phyloP scores from a whole-genome alignment of 2,888 invertebrate species.

The Apeira syringaria region DNA sequence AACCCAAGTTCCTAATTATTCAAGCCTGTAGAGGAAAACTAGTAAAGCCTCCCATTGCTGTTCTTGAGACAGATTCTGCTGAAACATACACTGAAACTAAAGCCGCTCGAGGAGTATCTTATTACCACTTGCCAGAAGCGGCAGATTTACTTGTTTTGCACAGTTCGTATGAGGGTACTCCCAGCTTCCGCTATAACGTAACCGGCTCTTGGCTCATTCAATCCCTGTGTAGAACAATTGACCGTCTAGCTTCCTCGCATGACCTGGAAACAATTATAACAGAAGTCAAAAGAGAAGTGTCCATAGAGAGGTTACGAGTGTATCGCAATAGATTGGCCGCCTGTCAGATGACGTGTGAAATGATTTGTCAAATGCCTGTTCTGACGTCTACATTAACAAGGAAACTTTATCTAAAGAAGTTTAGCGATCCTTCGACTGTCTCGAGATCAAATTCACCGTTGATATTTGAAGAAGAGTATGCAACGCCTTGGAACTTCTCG shows the following conservation, averaged over 20 bases:
- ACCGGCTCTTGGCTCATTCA: constrained; percentile 69
- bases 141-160: constrained; percentile 65
- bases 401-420: constrained; percentile 51
- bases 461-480: too few relatives aligned
- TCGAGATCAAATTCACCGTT: background rate
- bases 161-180: constrained; percentile 62
- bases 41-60: constrained; percentile 41
- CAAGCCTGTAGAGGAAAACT: constrained; percentile 66
- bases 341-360: constrained; percentile 2
- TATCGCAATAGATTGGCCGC: constrained; percentile 1
- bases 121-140: constrained; percentile 62
- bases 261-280: constrained; percentile 64
- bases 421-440: constrained; percentile 27
- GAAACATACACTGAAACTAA: constrained; percentile 45
- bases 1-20: constrained; percentile 64
- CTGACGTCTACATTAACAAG: constrained; percentile 48
- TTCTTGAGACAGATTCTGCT: constrained; percentile 28
- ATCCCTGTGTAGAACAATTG: constrained; percentile 58
- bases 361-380: constrained; percentile 20
- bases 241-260: constrained; percentile 39
- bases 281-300: constrained; percentile 60
- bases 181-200: constrained; percentile 35
- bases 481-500: too few relatives aligned
- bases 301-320: constrained; percentile 40
- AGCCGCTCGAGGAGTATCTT: constrained; percentile 45